Evolutionary conservation across 2,113 vertebrate species (phyloP), one percentile per base, ranked within the genome.

Genomic region (Strigops habroptila): DNA sequence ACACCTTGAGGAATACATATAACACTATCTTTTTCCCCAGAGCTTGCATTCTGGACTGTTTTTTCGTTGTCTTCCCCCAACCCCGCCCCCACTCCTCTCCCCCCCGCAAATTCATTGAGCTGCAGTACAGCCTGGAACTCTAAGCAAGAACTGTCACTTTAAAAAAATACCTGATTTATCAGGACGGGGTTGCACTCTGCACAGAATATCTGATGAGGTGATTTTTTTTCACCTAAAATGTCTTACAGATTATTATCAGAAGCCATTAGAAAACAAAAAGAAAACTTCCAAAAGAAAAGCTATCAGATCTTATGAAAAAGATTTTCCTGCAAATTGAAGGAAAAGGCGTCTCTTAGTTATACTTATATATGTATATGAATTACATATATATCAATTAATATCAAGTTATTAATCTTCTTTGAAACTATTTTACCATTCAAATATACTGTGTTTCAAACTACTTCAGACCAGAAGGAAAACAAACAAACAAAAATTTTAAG

Each of bases 151-250:
- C 89, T 97, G 83, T 92, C 95, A 91, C 86, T 96, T 96, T 94
- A 81, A 93, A 70, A 95, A 95, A 12, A 80, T 68, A 86, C 33
- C 46, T 95, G 84, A 97, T 97, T 96, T 96, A 94, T 97, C 82
- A 96, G 51, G 28, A 95, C 7, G 18, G 18, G 17, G 91, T 96
- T 94, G 64, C 65, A 46, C 90, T 96, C 76, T 85, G 48, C 86
- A 14, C 43, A 92, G 92, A 96, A 96, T 97, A 52, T 82, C 63
- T 96, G 90, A 96, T 93, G 37, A 95, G 81, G 39, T 90, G 52
- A 81, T 18, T 79, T 93, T 94, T 87, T 87, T 65, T 93, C n/a
- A 35, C 27, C 21, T 94, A 86, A 84, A 89, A 55, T 49, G 25
- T 96, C 33, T 90, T 92, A 91, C 15, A 93, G 94, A 95, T 97